phyloP scores from a whole-genome alignment of 2,797 vertebrate species.

The Myotis vivesi region DNA sequence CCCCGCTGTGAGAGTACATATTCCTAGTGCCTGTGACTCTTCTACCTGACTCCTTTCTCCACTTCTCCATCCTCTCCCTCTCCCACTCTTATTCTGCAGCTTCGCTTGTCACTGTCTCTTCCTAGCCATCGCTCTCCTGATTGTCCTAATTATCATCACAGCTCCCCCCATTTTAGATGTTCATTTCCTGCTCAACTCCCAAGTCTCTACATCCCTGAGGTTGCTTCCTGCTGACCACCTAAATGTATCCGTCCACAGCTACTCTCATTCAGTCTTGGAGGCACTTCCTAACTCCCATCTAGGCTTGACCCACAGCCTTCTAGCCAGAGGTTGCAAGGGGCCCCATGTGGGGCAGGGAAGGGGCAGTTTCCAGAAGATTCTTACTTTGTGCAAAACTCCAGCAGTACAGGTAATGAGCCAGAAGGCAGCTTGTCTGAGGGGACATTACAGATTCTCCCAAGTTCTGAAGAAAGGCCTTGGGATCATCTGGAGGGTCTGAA shows the following conservation, averaged over 20 bases:
- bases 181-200: neutral
- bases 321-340: neutral
- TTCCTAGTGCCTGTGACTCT: neutral
- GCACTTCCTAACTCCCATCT: neutral
- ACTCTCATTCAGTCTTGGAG: neutral
- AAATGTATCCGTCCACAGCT: neutral
- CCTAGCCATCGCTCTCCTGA: neutral
- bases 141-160: neutral
- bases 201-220: neutral
- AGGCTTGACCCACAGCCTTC: neutral
- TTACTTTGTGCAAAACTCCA: conserved; percentile 4
- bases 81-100: neutral
- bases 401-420: neutral
- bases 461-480: neutral
- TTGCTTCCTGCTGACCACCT: neutral
- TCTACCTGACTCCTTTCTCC: neutral
- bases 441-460: neutral
- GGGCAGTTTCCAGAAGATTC: neutral
- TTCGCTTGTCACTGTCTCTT: neutral
- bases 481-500: neutral
- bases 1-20: neutral
- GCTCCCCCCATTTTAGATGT: neutral
- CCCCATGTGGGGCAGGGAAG: neutral
- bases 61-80: neutral
- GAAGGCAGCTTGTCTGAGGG: neutral